Evolutionary conservation across 2,797 vertebrate genomes (phyloP).

Genomic region (Moxostoma hubbsi): DNA sequence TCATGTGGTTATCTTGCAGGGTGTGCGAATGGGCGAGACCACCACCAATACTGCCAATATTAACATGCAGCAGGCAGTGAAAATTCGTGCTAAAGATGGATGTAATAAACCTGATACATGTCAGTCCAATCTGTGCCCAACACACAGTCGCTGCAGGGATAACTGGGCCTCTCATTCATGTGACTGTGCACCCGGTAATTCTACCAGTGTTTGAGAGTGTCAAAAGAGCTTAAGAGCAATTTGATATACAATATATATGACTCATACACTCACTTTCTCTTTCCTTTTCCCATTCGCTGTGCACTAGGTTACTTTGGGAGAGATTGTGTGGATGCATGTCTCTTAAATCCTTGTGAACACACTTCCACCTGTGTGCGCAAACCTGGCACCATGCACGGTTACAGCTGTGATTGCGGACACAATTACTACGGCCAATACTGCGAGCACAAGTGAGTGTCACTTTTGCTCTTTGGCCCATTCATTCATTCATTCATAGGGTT

Average conservation of each 20-base stretch:
- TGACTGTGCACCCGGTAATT: slow-evolving; percentile 82
- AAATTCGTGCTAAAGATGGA: slow-evolving; percentile 79
- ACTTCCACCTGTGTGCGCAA: slow-evolving; percentile 79
- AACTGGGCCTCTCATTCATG: slow-evolving; percentile 83
- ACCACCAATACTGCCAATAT: slow-evolving; percentile 81
- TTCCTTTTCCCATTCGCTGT: neutral
- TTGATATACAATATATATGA: no score
- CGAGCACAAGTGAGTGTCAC: slow-evolving; percentile 79
- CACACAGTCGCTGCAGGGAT: slow-evolving; percentile 81
- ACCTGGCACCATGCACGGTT: slow-evolving; percentile 78
- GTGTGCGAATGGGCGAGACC: slow-evolving; percentile 88
- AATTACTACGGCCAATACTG: slow-evolving; percentile 85
- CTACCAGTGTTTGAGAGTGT: neutral
- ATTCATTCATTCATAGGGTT: neutral
- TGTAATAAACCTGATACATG: slow-evolving; percentile 80
- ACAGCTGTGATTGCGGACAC: slow-evolving; percentile 82
- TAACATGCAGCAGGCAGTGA: slow-evolving; percentile 79
- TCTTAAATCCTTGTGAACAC: slow-evolving; percentile 87
- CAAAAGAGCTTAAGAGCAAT: no score
- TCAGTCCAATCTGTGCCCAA: slow-evolving; percentile 77
- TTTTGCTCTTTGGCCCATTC: neutral
- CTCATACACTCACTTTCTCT: no score
- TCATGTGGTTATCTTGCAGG: slow-evolving; percentile 66
- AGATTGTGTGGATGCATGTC: slow-evolving; percentile 84
- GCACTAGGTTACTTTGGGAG: slow-evolving; percentile 84